These are phyloP conservation scores for Agrotis ipsilon DNA, from an alignment of 2,888 invertebrate genomes.

Conservation along the genomic window DNA sequence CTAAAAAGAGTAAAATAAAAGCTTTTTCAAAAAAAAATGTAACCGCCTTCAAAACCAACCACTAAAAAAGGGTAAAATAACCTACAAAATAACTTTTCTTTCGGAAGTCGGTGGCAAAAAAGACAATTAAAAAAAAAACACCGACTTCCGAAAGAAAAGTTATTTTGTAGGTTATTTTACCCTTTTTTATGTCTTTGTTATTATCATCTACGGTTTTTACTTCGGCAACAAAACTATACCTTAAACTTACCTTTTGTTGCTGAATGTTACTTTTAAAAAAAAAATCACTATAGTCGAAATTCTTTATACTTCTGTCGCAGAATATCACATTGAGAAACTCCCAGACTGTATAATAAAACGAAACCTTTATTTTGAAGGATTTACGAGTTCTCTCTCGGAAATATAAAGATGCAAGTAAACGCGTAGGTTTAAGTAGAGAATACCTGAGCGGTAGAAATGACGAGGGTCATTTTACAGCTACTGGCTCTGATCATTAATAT, in stretches of 20 bases:
- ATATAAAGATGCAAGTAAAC: slow-evolving; percentile 37
- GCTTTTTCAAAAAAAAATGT: too few species aligned
- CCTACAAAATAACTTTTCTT: too few species aligned
- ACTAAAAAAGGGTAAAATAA: too few species aligned
- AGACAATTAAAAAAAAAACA: too few species aligned
- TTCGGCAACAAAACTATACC: neutral
- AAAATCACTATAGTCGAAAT: neutral
- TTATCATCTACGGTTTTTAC: neutral
- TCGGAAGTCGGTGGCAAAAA: too few species aligned
- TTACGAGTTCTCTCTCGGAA: slow-evolving; percentile 32
- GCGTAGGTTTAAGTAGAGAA: slow-evolving; percentile 29
- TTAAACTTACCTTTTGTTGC: neutral
- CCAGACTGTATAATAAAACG: slow-evolving; percentile 43
- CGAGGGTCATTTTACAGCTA: slow-evolving; percentile 65
- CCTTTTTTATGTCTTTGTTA: too few species aligned
- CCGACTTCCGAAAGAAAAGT: too few species aligned
- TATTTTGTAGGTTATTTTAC: too few species aligned
- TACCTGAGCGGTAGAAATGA: slow-evolving; percentile 61
- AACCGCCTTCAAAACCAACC: too few species aligned
- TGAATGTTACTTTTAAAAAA: slow-evolving; percentile 15
- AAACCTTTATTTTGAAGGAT: slow-evolving; percentile 40
- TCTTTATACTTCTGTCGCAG: neutral
- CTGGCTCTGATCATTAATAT: slow-evolving; percentile 58
- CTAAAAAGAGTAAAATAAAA: too few species aligned
- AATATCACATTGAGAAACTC: slow-evolving; percentile 11